These are phyloP conservation scores for Hexactinellida sp. DNA, from an alignment of 37 sponge, comb jelly and placozoan species.

Conservation along the genomic window DNA sequence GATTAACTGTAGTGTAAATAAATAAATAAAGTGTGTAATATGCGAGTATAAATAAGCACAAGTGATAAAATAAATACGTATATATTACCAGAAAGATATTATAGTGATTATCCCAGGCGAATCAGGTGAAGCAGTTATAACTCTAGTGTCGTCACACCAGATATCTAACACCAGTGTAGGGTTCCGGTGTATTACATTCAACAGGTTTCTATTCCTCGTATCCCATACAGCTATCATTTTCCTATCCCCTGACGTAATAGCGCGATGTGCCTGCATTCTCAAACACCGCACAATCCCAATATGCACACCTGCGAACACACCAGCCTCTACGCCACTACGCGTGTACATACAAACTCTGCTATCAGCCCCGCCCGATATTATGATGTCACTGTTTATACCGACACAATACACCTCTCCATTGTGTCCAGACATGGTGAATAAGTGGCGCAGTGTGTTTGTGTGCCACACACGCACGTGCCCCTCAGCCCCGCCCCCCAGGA, in stretches of 20 bases:
- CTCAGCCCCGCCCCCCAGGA: slow-evolving; percentile 70
- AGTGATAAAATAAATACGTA: background rate
- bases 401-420: slow-evolving; percentile 64
- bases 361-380: slow-evolving; percentile 53
- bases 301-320: slow-evolving; percentile 32
- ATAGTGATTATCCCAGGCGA: slow-evolving; percentile 58
- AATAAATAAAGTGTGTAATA: no score
- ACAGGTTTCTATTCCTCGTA: slow-evolving; percentile 17
- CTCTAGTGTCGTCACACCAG: slow-evolving; percentile 42
- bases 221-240: slow-evolving; percentile 56
- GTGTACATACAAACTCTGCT: slow-evolving; percentile 62
- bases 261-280: slow-evolving; percentile 20
- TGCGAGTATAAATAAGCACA: no score
- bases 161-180: slow-evolving; percentile 48
- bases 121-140: slow-evolving; percentile 78
- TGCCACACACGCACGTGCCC: slow-evolving; percentile 56
- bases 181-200: slow-evolving; percentile 39
- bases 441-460: slow-evolving; percentile 21
- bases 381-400: slow-evolving; percentile 25
- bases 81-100: slow-evolving; percentile 37
- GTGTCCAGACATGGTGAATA: slow-evolving; percentile 43
- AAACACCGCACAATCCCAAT: slow-evolving; percentile 61
- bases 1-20: no score
- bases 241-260: slow-evolving; percentile 55
- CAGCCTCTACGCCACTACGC: slow-evolving; percentile 23